Percentiles rank a stretch among this genome's conserved stretches.
Evolutionary conservation across 2,888 invertebrate genomes (phyloP).

Genomic region (Diaprepes abbreviatus): DNA sequence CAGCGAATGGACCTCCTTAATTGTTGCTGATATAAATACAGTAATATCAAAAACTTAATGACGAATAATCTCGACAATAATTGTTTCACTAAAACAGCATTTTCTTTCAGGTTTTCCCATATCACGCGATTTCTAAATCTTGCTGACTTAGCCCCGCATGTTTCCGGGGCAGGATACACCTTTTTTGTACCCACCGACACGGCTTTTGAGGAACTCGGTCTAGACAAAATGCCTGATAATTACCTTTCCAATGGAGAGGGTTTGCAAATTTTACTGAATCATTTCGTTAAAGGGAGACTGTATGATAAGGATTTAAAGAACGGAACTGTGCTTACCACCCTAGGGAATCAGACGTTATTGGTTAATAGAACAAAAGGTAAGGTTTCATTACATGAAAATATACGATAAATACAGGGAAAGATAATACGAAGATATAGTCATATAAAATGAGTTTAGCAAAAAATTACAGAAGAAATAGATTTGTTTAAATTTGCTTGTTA

Average conservation of each 20-base stretch:
- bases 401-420: too few species aligned
- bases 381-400: background rate
- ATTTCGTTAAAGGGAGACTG: constrained; percentile 74
- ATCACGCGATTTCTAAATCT: constrained; percentile 75
- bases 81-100: background rate
- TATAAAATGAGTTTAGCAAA: too few species aligned
- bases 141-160: constrained; percentile 74
- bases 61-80: too few species aligned
- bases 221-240: constrained; percentile 73
- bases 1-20: too few species aligned
- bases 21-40: too few species aligned
- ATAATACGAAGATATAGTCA: too few species aligned
- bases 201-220: constrained; percentile 75
- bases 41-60: too few species aligned
- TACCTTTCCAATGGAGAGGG: constrained; percentile 72
- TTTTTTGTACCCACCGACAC: constrained; percentile 79
- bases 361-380: constrained; percentile 68
- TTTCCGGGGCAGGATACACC: constrained; percentile 77
- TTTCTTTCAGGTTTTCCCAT: constrained; percentile 67
- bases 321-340: constrained; percentile 70
- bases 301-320: constrained; percentile 73
- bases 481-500: too few species aligned
- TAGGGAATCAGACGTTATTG: constrained; percentile 72
- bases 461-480: too few species aligned
- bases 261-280: constrained; percentile 73